Percentiles rank a stretch among this genome's conserved stretches.
phyloP scores from a whole-genome alignment of 2,797 vertebrate species.

The Phataginus tetradactyla region DNA sequence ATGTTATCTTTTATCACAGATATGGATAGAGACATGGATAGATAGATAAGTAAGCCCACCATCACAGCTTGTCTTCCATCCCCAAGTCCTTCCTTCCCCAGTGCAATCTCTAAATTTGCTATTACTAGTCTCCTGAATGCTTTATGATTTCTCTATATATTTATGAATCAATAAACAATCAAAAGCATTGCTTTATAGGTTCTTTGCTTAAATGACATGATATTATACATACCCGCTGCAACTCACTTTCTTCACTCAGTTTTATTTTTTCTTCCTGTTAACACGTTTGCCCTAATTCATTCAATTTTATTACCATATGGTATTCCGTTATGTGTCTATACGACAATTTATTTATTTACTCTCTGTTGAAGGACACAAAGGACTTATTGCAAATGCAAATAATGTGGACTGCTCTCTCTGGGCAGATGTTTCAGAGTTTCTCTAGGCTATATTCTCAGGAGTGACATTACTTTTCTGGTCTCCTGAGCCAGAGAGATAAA shows the following conservation, averaged over 20 bases:
- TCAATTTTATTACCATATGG: slow-evolving; percentile 17
- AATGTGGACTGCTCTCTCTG: background rate
- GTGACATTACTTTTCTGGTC: background rate
- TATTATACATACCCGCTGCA: background rate
- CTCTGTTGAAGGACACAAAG: slow-evolving; percentile 8
- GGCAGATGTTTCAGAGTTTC: slow-evolving; percentile 37
- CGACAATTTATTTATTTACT: slow-evolving; percentile 39
- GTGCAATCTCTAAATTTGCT: background rate
- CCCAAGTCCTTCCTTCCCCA: background rate
- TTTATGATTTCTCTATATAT: background rate
- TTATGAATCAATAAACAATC: background rate
- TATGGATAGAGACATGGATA: background rate
- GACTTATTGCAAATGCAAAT: slow-evolving; percentile 30
- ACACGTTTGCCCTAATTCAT: slow-evolving; percentile 5
- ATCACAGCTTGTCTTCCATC: background rate
- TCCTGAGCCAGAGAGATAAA: slow-evolving; percentile 28
- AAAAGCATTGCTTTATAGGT: background rate
- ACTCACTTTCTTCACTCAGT: background rate
- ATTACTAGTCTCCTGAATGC: background rate
- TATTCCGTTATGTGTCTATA: background rate
- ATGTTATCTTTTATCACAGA: background rate
- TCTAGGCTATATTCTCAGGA: slow-evolving; percentile 10
- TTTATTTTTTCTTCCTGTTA: slow-evolving; percentile 28
- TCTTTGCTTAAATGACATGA: background rate
- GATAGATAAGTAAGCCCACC: background rate